Conservation (phyloP, 2,797 vertebrate genomes). For the Sardinella longiceps region DNA sequence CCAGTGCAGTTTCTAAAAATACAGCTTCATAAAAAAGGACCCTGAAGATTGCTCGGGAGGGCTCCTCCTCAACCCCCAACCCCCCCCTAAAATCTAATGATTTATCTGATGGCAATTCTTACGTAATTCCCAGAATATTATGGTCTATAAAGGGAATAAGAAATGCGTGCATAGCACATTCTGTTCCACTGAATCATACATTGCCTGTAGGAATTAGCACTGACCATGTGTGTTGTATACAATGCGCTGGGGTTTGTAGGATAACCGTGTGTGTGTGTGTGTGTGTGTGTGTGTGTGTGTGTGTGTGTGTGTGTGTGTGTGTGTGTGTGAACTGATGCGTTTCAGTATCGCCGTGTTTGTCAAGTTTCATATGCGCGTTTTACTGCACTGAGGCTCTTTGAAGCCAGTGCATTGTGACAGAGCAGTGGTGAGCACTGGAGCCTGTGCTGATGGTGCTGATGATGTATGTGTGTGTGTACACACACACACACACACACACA, state of each 20-base stretch:
- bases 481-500: not conserved
- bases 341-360: conserved; percentile 25
- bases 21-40: not conserved
- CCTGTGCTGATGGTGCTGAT: conserved; percentile 15
- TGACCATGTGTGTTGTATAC: conserved; percentile 11
- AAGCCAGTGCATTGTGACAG: conserved; percentile 23
- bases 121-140: conserved; percentile 9
- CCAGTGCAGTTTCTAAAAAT: conserved; percentile 22
- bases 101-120: conserved; percentile 18
- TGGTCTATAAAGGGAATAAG: conserved; percentile 20
- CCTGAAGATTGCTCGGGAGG: not conserved
- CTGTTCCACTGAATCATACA: conserved; percentile 26
- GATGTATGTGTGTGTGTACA: not conserved
- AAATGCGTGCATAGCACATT: conserved; percentile 20
- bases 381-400: conserved; percentile 1
- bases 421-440: not conserved
- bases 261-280: not conserved
- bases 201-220: conserved; percentile 16
- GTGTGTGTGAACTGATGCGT: conserved; percentile 25
- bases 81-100: not conserved
- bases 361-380: not conserved
- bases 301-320: conserved; percentile 13
- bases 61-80: not conserved
- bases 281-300: conserved; percentile 14
- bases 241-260: not conserved